Evolutionary conservation across 2,797 vertebrate species (phyloP).

Genomic region (Pempheris klunzingeri): DNA sequence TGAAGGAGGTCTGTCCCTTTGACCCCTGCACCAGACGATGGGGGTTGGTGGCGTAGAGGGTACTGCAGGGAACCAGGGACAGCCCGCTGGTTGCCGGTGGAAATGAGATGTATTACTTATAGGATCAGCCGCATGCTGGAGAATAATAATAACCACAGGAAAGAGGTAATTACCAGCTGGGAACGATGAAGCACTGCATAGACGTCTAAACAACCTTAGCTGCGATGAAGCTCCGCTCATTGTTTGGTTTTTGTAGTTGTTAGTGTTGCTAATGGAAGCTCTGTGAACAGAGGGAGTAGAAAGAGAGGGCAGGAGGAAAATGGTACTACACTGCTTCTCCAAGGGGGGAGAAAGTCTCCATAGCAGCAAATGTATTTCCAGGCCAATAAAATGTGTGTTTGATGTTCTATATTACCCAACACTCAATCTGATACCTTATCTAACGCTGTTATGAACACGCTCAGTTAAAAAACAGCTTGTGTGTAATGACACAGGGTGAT

Average conservation of each 20-base stretch:
- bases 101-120: conserved; percentile 78
- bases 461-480: conserved; percentile 35
- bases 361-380: conserved; percentile 21
- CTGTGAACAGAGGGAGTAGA: conserved; percentile 1
- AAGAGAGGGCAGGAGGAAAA: conserved; percentile 3
- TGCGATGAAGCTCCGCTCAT: conserved; percentile 28
- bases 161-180: conserved; percentile 72
- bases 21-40: conserved; percentile 50
- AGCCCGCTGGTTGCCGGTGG: conserved; percentile 60
- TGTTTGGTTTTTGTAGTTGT: conserved; percentile 62
- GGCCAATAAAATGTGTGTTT: conserved; percentile 49
- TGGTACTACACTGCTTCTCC: neutral
- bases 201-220: conserved; percentile 32
- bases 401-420: conserved; percentile 42
- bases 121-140: conserved; percentile 65
- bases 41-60: conserved; percentile 24
- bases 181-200: conserved; percentile 39
- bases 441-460: conserved; percentile 31
- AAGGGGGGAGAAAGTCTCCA: neutral
- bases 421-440: conserved; percentile 54
- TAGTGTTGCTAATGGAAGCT: conserved; percentile 56
- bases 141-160: conserved; percentile 74
- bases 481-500: conserved; percentile 42
- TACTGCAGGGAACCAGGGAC: conserved; percentile 7
- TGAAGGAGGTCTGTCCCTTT: conserved; percentile 55